Percentiles rank a stretch among this genome's conserved stretches.
phyloP scores from a whole-genome alignment of 2,888 invertebrate genomes.

The Acronicta leporina region DNA sequence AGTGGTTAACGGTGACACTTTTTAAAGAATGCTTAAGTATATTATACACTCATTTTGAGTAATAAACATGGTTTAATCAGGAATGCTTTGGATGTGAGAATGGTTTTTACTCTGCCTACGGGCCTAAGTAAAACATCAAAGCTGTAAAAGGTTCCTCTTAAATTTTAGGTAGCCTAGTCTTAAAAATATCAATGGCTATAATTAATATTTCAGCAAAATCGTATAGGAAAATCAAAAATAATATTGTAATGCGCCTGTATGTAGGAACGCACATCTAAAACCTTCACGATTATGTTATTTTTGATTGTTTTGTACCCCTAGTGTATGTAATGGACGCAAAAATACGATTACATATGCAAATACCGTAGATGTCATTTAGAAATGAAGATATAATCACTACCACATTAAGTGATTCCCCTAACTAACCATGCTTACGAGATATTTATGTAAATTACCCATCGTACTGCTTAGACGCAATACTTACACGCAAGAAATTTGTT shows the following conservation, averaged over 20 bases:
- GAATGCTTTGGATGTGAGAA: too few relatives aligned
- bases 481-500: constrained; percentile 8
- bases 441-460: constrained; percentile 18
- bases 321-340: constrained; percentile 2
- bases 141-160: too few relatives aligned
- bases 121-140: too few relatives aligned
- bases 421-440: constrained; percentile 2
- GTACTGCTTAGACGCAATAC: constrained; percentile 5
- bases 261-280: neutral
- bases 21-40: too few relatives aligned
- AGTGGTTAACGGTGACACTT: too few relatives aligned
- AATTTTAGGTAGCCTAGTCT: neutral
- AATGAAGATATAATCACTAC: constrained; percentile 33
- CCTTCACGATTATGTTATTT: neutral
- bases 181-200: too few relatives aligned
- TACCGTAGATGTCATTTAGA: constrained; percentile 16
- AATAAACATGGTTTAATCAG: too few relatives aligned
- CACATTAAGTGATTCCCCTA: constrained; percentile 12
- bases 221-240: neutral
- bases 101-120: too few relatives aligned
- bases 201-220: too few relatives aligned
- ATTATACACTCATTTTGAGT: too few relatives aligned
- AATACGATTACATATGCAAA: constrained; percentile 15
- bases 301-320: constrained; percentile 1
- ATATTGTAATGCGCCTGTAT: neutral